phyloP scores from a whole-genome alignment of 2,113 vertebrate species.

The Hippoglossus stenolepis region DNA sequence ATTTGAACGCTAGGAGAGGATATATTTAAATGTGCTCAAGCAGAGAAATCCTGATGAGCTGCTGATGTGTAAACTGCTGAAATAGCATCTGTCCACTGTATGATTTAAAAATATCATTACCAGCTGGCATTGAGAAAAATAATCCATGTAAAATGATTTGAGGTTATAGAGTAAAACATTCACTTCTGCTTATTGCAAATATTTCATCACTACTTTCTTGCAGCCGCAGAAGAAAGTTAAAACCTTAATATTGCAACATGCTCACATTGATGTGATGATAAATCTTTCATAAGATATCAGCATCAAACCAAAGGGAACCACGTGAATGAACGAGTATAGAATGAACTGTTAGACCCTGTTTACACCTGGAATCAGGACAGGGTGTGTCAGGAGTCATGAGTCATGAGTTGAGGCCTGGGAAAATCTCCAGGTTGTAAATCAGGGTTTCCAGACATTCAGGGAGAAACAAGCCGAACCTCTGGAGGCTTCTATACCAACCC shows the following conservation, averaged over 20 bases:
- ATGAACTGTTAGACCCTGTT: no score
- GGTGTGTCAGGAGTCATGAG: no score
- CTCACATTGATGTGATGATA: neutral
- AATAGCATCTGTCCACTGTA: neutral
- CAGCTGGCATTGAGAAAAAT: no score
- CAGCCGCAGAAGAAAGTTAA: neutral
- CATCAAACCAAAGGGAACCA: no score
- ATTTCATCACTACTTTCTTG: neutral
- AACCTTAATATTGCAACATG: neutral
- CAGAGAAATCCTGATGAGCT: neutral
- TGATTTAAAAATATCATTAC: neutral
- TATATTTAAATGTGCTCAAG: neutral
- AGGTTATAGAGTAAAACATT: neutral
- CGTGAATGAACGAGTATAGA: no score
- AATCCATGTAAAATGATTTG: neutral
- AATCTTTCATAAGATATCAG: no score
- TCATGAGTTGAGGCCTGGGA: no score
- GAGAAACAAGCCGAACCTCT: no score
- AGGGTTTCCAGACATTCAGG: no score
- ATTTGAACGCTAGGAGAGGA: neutral
- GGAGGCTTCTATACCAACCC: no score
- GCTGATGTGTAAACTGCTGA: slow-evolving; percentile 2
- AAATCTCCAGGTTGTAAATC: no score
- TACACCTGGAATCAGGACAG: no score
- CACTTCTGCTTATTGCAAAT: neutral